These are phyloP conservation scores for Casuarius casuarius DNA, from an alignment of 2,113 vertebrate species.

Conservation along the genomic window DNA sequence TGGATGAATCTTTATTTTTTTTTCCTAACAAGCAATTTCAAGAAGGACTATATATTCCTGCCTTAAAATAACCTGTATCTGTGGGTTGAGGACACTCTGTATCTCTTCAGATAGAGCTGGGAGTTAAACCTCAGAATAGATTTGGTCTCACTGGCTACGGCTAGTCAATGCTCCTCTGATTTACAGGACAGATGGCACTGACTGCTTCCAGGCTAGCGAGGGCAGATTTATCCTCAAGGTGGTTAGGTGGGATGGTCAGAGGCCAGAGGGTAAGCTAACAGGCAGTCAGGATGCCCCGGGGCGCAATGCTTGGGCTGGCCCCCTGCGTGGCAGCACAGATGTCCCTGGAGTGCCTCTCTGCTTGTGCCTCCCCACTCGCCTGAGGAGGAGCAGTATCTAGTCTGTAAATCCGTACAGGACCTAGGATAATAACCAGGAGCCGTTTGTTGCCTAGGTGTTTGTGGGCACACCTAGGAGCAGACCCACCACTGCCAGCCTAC, in stretches of 20 bases:
- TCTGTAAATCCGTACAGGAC: background rate
- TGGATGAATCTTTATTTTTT: background rate
- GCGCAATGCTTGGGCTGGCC: background rate
- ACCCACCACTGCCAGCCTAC: background rate
- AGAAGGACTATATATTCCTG: background rate
- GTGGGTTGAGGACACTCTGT: background rate
- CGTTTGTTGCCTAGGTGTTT: background rate
- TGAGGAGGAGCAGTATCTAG: background rate
- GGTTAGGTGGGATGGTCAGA: background rate
- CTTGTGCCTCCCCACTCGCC: background rate
- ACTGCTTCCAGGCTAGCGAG: background rate
- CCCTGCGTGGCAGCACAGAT: background rate
- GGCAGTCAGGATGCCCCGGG: rapidly evolving
- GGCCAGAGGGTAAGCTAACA: background rate
- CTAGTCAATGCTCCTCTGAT: background rate
- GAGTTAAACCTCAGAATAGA: background rate
- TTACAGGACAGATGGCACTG: background rate
- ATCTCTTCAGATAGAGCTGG: background rate
- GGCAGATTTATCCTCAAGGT: background rate
- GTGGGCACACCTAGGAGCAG: background rate
- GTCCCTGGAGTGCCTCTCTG: background rate
- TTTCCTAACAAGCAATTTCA: background rate
- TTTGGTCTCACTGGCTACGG: background rate
- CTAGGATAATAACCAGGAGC: background rate
- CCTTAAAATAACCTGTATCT: background rate